These are phyloP conservation scores for Hydrochoerus hydrochaeris DNA, from an alignment of 2,113 vertebrate genomes.

Conservation along the genomic window DNA sequence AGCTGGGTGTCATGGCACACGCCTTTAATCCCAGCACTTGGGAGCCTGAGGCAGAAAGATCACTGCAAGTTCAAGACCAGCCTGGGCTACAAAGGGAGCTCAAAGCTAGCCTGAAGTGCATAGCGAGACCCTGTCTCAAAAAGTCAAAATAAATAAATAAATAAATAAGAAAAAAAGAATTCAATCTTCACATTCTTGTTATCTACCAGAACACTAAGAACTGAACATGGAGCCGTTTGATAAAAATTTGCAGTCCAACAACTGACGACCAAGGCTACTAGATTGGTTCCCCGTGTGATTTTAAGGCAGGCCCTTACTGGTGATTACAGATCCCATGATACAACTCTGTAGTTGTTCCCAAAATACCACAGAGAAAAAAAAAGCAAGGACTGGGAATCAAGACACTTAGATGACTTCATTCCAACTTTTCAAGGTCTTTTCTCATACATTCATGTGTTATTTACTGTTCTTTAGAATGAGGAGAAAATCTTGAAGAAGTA, in stretches of 20 bases:
- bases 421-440: constrained; percentile 22
- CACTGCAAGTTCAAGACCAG: too few relatives aligned
- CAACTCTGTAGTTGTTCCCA: not conserved
- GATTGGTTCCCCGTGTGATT: not conserved
- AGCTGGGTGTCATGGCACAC: too few relatives aligned
- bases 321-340: not conserved
- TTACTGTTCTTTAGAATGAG: not conserved
- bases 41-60: too few relatives aligned
- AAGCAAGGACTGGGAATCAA: not conserved
- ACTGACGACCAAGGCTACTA: not conserved
- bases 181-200: constrained; percentile 17
- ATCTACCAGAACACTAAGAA: constrained; percentile 33
- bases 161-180: not conserved
- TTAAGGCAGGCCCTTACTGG: not conserved
- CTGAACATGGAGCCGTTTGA: not conserved
- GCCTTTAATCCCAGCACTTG: too few relatives aligned
- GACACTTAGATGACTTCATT: constrained; percentile 11
- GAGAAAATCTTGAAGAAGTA: not conserved
- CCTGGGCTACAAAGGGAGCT: too few relatives aligned
- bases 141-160: too few relatives aligned
- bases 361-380: not conserved
- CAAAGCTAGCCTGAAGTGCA: too few relatives aligned
- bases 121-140: too few relatives aligned
- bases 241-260: constrained; percentile 25
- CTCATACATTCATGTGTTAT: not conserved